phyloP scores from a whole-genome alignment of 2,113 vertebrate species.

The Forbesichthys papilliferus region DNA sequence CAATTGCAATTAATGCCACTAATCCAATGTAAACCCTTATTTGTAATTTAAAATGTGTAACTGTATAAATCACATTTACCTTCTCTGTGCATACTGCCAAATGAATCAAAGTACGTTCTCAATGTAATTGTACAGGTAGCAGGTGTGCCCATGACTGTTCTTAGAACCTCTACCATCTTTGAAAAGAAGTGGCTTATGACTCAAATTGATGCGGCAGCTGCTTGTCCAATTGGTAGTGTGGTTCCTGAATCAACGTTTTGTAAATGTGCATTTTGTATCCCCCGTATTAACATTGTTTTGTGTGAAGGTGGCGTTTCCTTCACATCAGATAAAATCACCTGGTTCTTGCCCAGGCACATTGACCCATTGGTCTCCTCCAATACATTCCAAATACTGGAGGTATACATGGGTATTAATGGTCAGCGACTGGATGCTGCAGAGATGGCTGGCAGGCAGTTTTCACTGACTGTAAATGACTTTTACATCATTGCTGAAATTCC shows the following conservation, averaged over 20 bases:
- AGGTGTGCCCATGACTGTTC: constrained; percentile 68
- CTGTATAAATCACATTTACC: too few species aligned
- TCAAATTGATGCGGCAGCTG: constrained; percentile 67
- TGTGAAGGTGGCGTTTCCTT: constrained; percentile 74
- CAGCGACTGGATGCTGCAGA: constrained; percentile 56
- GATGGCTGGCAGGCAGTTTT: constrained; percentile 68
- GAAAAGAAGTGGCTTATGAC: constrained; percentile 71
- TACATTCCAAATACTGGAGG: constrained; percentile 53
- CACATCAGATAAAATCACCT: constrained; percentile 65
- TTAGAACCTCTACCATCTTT: constrained; percentile 73
- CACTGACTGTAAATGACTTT: constrained; percentile 49
- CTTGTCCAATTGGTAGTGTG: constrained; percentile 68
- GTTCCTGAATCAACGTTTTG: neutral
- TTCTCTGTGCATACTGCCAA: too few species aligned
- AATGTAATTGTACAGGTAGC: constrained; percentile 56
- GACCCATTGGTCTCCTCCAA: constrained; percentile 58
- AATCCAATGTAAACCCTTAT: too few species aligned
- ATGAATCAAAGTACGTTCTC: too few species aligned
- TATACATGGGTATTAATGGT: constrained; percentile 79
- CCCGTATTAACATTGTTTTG: neutral
- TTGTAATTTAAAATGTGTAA: too few species aligned
- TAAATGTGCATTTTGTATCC: neutral
- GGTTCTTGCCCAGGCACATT: constrained; percentile 78
- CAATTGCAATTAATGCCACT: too few species aligned
- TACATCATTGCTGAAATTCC: constrained; percentile 73